Base-by-base conservation (phyloP, 2,113 vertebrate species). In the Prunella fulvescens region DNA sequence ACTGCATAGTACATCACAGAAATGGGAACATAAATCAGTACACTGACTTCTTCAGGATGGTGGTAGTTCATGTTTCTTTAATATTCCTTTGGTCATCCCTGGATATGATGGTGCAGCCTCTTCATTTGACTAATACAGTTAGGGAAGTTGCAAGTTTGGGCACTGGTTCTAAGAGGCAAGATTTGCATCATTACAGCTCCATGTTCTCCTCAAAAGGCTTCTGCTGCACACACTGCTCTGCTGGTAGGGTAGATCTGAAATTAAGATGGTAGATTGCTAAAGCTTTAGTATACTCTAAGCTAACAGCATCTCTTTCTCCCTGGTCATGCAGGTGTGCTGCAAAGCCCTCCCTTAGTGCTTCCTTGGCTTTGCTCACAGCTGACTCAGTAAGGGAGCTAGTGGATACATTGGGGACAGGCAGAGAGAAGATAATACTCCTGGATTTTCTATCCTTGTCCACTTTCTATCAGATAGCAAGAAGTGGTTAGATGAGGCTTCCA, bases 71-170 rank as follows among this genome's bases (percentile, higher is more conserved):
- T 44, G 60, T 57, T 72, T 45, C 67, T 62, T 81, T 71, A 66
- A 25, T 48, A 7, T 14, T 62, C 29, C 47, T 33, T 37, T 40
- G 40, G 40, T 54, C 19, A 5, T 35, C 20, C 26, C 17, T 65
- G 73, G 57, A 44, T 86, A 20, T 9, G n/a, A 12, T 0, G 0
- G 23, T 23, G 47, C 29, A 82, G 26, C n/a, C 0, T 0, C 39
- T 90, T 81, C 79, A 29, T 51, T n/a, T 60, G 28, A 26, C 26
- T 44, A 25, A 56, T 1, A 4, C 1, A 0, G 48, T 23, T 70
- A 42, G 48, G 2, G 0, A 76, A 56, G 47, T 5, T 47, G 18
- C 22, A 0, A 7, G 28, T 70, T 78, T 0, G 2, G 35, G 14
- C 9, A 1, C 40, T 19, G 45, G 24, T n/a, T 79, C 73, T 66